These are phyloP conservation scores for Salticus scenicus DNA, from an alignment of 2,888 invertebrate genomes.

Conservation along the genomic window DNA sequence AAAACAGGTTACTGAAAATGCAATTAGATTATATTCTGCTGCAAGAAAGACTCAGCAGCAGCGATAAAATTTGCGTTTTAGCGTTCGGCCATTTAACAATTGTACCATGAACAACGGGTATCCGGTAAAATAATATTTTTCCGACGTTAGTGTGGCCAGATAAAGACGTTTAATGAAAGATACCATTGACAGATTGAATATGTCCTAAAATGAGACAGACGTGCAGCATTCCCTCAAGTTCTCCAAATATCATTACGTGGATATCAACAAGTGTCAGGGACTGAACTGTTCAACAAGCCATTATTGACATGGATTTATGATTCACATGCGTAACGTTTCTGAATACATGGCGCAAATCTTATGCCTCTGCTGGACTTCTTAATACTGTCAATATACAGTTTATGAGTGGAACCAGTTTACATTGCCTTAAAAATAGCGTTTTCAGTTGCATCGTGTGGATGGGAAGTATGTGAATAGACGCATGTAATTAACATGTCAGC, in stretches of 20 bases:
- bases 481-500: background rate
- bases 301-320: background rate
- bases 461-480: background rate
- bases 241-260: too few relatives aligned
- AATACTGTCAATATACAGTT: background rate
- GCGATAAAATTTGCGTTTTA: background rate
- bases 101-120: background rate
- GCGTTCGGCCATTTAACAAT: constrained; percentile 14
- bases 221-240: too few relatives aligned
- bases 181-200: too few relatives aligned
- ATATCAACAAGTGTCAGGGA: background rate
- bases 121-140: background rate
- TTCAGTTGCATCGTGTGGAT: background rate
- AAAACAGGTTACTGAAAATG: too few relatives aligned
- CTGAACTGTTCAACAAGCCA: background rate
- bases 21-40: too few relatives aligned
- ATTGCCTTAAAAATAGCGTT: background rate
- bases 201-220: too few relatives aligned
- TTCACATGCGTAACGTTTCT: background rate
- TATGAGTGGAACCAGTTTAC: background rate
- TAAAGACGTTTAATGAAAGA: too few relatives aligned
- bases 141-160: too few relatives aligned
- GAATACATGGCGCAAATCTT: constrained; percentile 1
- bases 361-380: background rate
- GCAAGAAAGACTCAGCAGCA: too few relatives aligned